These are phyloP conservation scores for Euthynnus affinis DNA, from an alignment of 2,797 vertebrate species.

Conservation along the genomic window DNA sequence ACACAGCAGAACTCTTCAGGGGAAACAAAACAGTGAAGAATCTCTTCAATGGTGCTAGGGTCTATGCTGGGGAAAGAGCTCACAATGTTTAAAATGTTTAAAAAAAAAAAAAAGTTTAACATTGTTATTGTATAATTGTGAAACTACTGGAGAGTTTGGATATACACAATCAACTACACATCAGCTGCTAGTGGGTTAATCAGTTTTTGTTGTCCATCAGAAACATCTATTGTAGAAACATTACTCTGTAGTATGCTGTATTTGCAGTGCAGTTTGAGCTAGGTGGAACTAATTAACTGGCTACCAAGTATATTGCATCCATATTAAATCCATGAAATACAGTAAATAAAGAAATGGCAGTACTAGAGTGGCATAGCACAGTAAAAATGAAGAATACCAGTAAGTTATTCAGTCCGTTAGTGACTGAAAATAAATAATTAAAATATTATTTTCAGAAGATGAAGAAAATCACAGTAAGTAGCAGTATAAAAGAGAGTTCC, in stretches of 20 bases:
- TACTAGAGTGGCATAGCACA: background rate
- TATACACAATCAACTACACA: too few species aligned
- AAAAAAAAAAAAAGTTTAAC: too few species aligned
- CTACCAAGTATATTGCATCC: conserved; percentile 8
- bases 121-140: background rate
- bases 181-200: background rate
- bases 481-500: conserved; percentile 21
- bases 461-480: background rate
- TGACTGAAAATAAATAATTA: conserved; percentile 4
- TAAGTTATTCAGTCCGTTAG: conserved; percentile 3
- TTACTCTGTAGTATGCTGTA: background rate
- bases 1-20: too few species aligned
- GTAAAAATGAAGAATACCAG: conserved; percentile 9
- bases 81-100: background rate
- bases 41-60: too few species aligned
- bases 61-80: too few species aligned
- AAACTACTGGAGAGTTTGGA: background rate
- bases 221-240: background rate
- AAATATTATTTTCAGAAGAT: conserved; percentile 22
- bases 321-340: conserved; percentile 34
- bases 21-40: background rate
- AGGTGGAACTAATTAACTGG: conserved; percentile 9
- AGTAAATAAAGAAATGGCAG: conserved; percentile 14
- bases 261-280: background rate
- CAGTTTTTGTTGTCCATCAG: background rate